Conservation (phyloP, 2,113 vertebrate genomes). For the Copsychus sechellarum region DNA sequence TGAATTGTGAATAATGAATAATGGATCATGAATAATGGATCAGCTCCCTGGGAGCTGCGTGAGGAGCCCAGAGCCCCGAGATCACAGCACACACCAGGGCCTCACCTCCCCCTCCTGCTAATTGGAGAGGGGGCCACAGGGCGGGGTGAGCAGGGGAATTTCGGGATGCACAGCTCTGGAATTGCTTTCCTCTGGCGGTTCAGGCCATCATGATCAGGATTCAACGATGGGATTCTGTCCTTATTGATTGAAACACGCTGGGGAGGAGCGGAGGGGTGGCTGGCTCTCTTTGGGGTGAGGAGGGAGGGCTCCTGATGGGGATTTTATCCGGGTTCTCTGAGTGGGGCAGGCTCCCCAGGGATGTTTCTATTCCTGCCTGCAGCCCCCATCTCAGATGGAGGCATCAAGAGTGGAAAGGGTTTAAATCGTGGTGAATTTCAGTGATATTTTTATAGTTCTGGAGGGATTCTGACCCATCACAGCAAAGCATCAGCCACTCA, state of each 20-base stretch:
- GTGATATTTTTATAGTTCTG: background rate
- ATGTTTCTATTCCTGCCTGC: background rate
- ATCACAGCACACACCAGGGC: background rate
- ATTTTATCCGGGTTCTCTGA: too few relatives aligned
- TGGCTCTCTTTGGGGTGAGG: background rate
- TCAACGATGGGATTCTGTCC: background rate
- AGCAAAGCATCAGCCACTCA: background rate
- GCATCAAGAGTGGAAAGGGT: background rate
- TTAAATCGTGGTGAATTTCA: background rate
- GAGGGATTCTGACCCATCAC: background rate
- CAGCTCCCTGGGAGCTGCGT: background rate
- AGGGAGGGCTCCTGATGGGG: rapidly evolving
- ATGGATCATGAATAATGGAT: background rate
- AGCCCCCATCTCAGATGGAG: background rate
- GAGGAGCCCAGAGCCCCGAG: background rate
- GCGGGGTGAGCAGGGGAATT: background rate
- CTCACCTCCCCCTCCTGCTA: background rate
- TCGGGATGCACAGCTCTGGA: background rate
- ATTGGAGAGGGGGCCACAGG: background rate
- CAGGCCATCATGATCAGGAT: background rate
- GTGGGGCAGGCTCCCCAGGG: background rate
- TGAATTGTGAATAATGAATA: background rate
- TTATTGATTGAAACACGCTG: background rate
- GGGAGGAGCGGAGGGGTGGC: background rate
- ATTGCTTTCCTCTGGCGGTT: background rate